Evolutionary conservation across 1,140 invertebrate species (phyloP), one percentile per base, ranked within the genome.

Genomic region (Hirudo medicinalis): DNA sequence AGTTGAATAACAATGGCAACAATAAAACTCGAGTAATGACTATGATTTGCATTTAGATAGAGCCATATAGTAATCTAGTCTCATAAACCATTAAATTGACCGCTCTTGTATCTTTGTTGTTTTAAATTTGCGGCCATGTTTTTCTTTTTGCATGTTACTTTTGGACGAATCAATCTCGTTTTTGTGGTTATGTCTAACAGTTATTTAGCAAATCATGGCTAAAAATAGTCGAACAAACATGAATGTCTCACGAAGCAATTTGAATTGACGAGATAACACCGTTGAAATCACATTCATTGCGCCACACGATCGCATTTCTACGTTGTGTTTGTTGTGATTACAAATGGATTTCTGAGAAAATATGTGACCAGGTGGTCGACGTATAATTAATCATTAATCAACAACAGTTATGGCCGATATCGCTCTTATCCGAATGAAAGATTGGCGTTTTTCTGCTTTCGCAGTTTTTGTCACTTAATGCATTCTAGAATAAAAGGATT

Each of bases 1-100:
- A 32, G 29, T 32, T 63, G 57, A 63, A 63, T 63, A 63, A 63
- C 57, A 63, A 63, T 63, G 57, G 29, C 57, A 63, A 32, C 57
- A 63, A 63, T 63, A 63, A 63, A 63, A 63, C 29, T 63, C 57
- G 22, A 25, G 57, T 63, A 63, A 63, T 32, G 22, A 63, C 57
- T 32, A 63, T 63, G 57, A 63, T 63, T 63, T 63, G 57, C 57
- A 63, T 63, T 63, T 63, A 63, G 57, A 63, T 63, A 63, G 57
- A 63, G 57, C 57, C 57, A 63, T 63, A 63, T 63, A 63, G 57
- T 63, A 63, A 63, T 63, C 57, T 63, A 63, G 57, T 25, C 57
- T 8, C 57, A 63, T 63, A 63, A 63, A 63, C 57, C 20, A 63
- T 63, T 63, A 63, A 63, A 63, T 63, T 63, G 57, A 22, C 57